Conservation (phyloP, 1,140 invertebrate species). For the Melanaphis sacchari region DNA sequence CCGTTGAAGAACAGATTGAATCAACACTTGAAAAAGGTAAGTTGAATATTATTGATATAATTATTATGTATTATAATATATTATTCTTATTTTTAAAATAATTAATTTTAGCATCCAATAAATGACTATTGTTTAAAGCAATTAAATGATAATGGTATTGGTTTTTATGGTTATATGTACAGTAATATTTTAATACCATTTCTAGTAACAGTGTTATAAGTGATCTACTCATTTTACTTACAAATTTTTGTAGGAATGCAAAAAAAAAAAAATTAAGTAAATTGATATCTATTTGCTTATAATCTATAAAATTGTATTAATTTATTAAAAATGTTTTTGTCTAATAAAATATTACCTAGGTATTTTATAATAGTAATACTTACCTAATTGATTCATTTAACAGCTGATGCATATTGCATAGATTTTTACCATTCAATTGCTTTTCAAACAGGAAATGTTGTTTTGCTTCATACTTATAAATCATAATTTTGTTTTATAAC, state of each 20-base stretch:
- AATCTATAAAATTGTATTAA: too few relatives aligned
- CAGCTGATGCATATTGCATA: too few relatives aligned
- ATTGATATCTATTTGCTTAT: too few relatives aligned
- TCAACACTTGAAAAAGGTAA: conserved; percentile 42
- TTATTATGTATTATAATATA: not conserved
- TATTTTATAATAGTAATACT: too few relatives aligned
- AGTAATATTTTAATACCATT: not conserved
- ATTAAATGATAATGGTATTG: not conserved
- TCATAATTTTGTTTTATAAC: too few relatives aligned
- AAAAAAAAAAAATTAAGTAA: not conserved
- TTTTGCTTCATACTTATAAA: too few relatives aligned
- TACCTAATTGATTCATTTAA: too few relatives aligned
- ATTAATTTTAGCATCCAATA: not conserved
- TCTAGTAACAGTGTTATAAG: not conserved
- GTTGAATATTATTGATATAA: not conserved
- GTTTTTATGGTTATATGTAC: not conserved
- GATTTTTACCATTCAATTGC: too few relatives aligned
- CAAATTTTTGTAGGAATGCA: not conserved
- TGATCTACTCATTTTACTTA: not conserved
- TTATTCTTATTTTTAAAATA: not conserved
- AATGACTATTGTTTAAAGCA: not conserved
- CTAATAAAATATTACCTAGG: too few relatives aligned
- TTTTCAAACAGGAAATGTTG: too few relatives aligned
- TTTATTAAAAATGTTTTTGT: too few relatives aligned
- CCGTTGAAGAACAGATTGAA: conserved; percentile 33